Evolutionary conservation across 35 echinoderm and acorn worm genomes (phyloP).

Genomic region (Apostichopus californicus): DNA sequence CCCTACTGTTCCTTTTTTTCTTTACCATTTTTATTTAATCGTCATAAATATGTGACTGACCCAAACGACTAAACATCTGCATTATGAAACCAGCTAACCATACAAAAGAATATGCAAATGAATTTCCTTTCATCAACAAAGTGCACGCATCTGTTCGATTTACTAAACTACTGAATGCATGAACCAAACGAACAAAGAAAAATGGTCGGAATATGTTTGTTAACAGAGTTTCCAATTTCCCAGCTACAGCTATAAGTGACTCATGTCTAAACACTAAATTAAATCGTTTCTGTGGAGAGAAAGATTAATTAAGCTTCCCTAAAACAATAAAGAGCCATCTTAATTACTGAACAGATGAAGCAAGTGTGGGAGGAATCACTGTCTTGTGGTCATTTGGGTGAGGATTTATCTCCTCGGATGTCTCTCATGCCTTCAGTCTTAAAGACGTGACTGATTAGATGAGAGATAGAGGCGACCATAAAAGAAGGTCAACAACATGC

Average conservation of each 20-base stretch:
- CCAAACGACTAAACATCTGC: too few species aligned
- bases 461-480: not conserved
- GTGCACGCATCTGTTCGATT: not conserved
- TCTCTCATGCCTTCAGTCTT: not conserved
- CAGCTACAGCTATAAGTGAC: not conserved
- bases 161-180: not conserved
- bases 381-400: not conserved
- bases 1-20: too few species aligned
- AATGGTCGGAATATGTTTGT: not conserved
- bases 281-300: not conserved
- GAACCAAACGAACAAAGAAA: not conserved
- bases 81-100: too few species aligned
- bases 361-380: not conserved
- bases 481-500: not conserved
- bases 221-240: not conserved
- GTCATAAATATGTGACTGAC: too few species aligned
- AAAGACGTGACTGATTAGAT: not conserved
- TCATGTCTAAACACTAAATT: not conserved
- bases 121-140: not conserved
- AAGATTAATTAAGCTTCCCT: slow-evolving; percentile 13
- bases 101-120: not conserved
- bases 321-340: slow-evolving; percentile 4
- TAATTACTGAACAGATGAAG: not conserved
- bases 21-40: too few species aligned
- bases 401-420: not conserved